Evolutionary conservation across 2,113 vertebrate genomes (phyloP), one percentile per base, ranked within the genome.

Genomic region (Narcine bancroftii): DNA sequence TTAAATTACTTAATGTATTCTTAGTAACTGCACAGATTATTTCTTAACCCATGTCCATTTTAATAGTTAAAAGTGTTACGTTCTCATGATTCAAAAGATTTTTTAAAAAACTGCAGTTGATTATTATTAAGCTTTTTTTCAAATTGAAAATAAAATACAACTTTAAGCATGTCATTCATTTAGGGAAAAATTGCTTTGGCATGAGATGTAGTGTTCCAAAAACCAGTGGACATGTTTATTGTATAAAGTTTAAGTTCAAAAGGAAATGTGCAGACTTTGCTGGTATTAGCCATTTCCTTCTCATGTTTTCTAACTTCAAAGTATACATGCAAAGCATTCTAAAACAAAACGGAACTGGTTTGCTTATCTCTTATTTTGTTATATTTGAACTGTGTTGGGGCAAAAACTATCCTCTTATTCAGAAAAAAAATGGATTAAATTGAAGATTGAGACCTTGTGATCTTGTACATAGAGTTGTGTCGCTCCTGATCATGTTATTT

Each of bases 271-370:
- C 60, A 66, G 26, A 91, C 21, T 1, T 24, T 89, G 36, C 56
- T 89, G 56, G n/a, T 65, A 89, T 89, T 89, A 89, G 60, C 85
- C 36, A 89, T 66, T 89, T 89, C 85, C 60, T 89, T 83, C 79
- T 50, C 76, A 11, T 81, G 79, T 56, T 83, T 76, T 83, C 79
- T 53, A 56, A 83, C 85, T 65, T 89, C 60, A 89, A 89, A 66
- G 19, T 65, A 39, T 66, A 39, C n/a, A 26, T 42, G 53, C 56
- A 89, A 65, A 65, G 60, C 60, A 66, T 66, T 89, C 85, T 63
- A 39, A 89, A 87, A 56, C 53, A 65, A 26, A 42, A 89, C 36
- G 60, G 56, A 89, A 89, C 60, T 89, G 60, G 85, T 65, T 89
- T 65, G 60, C 60, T 89, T 89, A 89, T 89, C 85, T 79, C 42